Conservation (phyloP, 2,797 vertebrate genomes). For the Hoplostethus mediterraneus region DNA sequence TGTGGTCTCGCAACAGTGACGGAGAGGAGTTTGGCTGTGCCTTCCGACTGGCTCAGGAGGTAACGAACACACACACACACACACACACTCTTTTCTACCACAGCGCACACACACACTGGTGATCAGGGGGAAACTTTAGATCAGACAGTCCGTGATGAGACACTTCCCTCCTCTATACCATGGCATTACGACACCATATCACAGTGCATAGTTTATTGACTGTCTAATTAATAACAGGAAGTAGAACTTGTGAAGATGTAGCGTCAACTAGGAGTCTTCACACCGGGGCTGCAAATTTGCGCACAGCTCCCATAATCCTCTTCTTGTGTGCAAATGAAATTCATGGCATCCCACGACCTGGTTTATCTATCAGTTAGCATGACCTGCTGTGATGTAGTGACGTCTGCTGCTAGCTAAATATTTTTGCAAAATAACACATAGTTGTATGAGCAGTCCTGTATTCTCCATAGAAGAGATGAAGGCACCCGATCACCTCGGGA, state of each 20-base stretch:
- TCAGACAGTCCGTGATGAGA: not conserved
- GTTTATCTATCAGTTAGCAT: too few species aligned
- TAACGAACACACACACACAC: constrained; percentile 65
- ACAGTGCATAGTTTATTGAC: not conserved
- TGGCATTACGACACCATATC: too few species aligned
- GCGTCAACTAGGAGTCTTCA: not conserved
- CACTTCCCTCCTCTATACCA: too few species aligned
- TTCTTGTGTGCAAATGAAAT: constrained; percentile 20
- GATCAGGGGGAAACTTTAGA: not conserved
- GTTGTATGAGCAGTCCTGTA: not conserved
- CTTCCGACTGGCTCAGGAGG: constrained; percentile 98
- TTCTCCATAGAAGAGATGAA: not conserved
- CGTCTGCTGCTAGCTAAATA: too few species aligned
- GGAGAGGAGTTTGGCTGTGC: constrained; percentile 96
- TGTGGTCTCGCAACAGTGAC: constrained; percentile 95
- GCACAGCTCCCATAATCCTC: not conserved
- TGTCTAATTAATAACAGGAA: not conserved
- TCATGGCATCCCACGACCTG: not conserved
- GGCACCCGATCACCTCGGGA: constrained; percentile 10
- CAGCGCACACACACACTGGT: not conserved
- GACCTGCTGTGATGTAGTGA: too few species aligned
- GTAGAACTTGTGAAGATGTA: constrained; percentile 12
- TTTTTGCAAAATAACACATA: too few species aligned
- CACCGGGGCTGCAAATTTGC: not conserved
- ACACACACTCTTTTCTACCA: not conserved